Percentiles rank a stretch among this genome's conserved stretches.
Evolutionary conservation across 2,113 vertebrate species (phyloP).

Genomic region (Aphyosemion australe): DNA sequence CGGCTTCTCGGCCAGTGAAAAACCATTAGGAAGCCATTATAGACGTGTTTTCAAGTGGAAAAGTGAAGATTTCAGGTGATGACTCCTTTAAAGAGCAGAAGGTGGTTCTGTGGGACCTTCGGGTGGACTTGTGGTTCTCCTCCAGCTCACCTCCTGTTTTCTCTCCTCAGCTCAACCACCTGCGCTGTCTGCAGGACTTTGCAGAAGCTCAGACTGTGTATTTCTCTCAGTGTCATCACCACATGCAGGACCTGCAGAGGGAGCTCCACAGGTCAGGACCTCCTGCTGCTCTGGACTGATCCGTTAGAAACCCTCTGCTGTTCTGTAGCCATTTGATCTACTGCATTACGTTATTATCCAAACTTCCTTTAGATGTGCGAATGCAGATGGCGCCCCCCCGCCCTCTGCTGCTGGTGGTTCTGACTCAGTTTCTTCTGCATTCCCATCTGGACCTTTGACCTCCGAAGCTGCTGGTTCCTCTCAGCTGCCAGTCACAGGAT

Average conservation of each 20-base stretch:
- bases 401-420: conserved; percentile 61
- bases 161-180: conserved; percentile 89
- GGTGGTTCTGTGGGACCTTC: too few relatives aligned
- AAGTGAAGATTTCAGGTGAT: too few relatives aligned
- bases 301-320: neutral
- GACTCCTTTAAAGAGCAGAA: too few relatives aligned
- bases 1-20: too few relatives aligned
- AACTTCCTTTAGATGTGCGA: conserved; percentile 79
- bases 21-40: too few relatives aligned
- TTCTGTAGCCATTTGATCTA: neutral
- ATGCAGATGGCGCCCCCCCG: conserved; percentile 77
- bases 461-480: conserved; percentile 28
- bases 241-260: conserved; percentile 93
- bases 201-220: conserved; percentile 92
- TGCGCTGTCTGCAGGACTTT: conserved; percentile 93
- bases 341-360: conserved; percentile 10
- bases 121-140: too few relatives aligned
- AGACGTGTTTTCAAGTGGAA: too few relatives aligned
- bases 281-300: neutral
- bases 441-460: conserved; percentile 77
- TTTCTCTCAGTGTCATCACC: conserved; percentile 92
- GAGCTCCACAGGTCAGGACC: conserved; percentile 88
- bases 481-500: conserved; percentile 86
- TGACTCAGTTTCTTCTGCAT: conserved; percentile 84
- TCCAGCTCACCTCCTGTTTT: conserved; percentile 21